Evolutionary conservation across 1,140 invertebrate species (phyloP).

Genomic region (Neomicropteryx cornuta): DNA sequence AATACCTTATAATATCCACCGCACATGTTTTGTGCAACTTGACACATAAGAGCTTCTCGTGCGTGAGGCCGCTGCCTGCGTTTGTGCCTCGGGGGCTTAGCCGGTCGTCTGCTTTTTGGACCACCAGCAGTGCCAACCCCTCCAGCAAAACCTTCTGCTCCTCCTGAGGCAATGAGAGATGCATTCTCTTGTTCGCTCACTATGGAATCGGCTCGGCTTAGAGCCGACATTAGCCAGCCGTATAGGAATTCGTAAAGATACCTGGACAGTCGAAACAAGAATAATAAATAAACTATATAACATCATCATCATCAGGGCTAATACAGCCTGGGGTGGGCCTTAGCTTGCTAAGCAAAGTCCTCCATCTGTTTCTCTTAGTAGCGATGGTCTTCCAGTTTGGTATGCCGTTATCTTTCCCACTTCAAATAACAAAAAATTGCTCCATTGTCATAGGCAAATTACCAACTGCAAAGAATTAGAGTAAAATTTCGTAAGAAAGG

Average conservation of each 20-base stretch:
- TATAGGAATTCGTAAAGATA: slow-evolving; percentile 94
- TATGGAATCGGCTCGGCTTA: slow-evolving; percentile 80
- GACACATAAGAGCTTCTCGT: slow-evolving; percentile 74
- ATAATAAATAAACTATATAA: slow-evolving; percentile 6
- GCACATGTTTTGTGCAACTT: slow-evolving; percentile 87
- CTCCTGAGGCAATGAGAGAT: slow-evolving; percentile 45
- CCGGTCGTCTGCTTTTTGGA: slow-evolving; percentile 13
- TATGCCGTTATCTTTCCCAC: too few relatives aligned
- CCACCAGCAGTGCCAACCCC: slow-evolving; percentile 16
- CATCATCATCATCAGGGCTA: slow-evolving; percentile 2
- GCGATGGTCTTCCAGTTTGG: too few relatives aligned
- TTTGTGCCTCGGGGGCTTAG: slow-evolving; percentile 45
- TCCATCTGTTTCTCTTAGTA: too few relatives aligned
- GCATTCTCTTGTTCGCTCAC: slow-evolving; percentile 64
- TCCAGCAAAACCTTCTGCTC: slow-evolving; percentile 45
- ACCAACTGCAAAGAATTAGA: too few relatives aligned
- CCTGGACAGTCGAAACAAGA: slow-evolving; percentile 33
- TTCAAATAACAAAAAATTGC: too few relatives aligned
- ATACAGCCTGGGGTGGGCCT: too few relatives aligned
- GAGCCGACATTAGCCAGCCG: slow-evolving; percentile 83
- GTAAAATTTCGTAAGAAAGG: too few relatives aligned
- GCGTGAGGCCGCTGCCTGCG: slow-evolving; percentile 68
- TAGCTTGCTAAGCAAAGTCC: too few relatives aligned
- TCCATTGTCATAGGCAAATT: too few relatives aligned
- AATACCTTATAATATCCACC: slow-evolving; percentile 88